Evolutionary conservation across 2,888 invertebrate genomes (phyloP).

Genomic region (Meloe dianella): DNA sequence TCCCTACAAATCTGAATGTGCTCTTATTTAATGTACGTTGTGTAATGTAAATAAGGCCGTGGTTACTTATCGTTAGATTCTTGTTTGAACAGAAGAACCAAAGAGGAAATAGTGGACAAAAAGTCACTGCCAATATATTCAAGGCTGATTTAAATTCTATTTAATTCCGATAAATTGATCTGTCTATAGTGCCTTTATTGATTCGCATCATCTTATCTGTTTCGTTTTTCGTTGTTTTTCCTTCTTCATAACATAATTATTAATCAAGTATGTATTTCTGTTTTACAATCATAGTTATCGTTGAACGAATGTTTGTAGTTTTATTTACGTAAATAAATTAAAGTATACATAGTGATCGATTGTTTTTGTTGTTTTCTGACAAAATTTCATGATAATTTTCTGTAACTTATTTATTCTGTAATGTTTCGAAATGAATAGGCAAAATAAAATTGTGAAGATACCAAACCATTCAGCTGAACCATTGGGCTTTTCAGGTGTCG

Average conservation of each 20-base stretch:
- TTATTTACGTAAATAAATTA: neutral
- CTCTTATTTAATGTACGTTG: conserved; percentile 17
- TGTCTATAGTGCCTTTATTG: neutral
- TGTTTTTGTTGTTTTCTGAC: neutral
- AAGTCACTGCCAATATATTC: neutral
- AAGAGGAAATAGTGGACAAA: conserved; percentile 21
- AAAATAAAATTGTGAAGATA: conserved; percentile 21
- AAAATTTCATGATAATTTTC: neutral
- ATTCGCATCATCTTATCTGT: neutral
- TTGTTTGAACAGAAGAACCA: conserved; percentile 19
- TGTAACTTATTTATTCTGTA: neutral
- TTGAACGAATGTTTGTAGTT: conserved; percentile 1
- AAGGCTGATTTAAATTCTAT: neutral
- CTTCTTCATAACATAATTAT: neutral
- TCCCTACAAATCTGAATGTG: conserved; percentile 19
- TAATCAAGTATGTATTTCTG: neutral
- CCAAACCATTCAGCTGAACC: conserved; percentile 41
- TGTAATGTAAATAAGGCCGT: conserved; percentile 19
- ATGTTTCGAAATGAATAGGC: neutral
- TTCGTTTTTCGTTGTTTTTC: no score
- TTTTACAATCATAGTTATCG: neutral
- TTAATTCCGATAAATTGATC: neutral
- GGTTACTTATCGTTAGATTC: conserved; percentile 24
- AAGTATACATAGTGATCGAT: neutral
- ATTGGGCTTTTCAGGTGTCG: conserved; percentile 53